A percentile compares a stretch with the other conserved stretches of the same genome.
Conservation (phyloP, 2,888 invertebrate species). For the Phania funesta region DNA sequence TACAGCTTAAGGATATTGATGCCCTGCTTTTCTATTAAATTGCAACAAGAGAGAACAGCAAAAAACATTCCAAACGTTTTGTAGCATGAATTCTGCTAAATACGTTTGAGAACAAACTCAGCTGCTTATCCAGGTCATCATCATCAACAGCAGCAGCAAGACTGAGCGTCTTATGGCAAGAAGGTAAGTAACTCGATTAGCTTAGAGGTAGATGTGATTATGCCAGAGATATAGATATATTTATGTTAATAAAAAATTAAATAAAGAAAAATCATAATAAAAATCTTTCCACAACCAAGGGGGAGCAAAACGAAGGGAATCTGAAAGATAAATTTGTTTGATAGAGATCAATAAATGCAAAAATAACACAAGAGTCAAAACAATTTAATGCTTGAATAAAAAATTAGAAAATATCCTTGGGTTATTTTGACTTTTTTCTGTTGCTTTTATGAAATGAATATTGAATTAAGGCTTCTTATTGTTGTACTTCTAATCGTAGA, state of each 20-base stretch:
- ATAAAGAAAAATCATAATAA: slow-evolving; percentile 51
- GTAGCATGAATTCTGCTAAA: slow-evolving; percentile 51
- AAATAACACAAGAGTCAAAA: slow-evolving; percentile 75
- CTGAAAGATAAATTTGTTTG: slow-evolving; percentile 53
- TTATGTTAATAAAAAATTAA: slow-evolving; percentile 62
- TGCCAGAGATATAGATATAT: slow-evolving; percentile 53
- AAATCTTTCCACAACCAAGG: slow-evolving; percentile 18
- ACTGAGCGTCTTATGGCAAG: slow-evolving; percentile 43
- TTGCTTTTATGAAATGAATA: slow-evolving; percentile 29
- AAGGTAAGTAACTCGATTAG: slow-evolving; percentile 64
- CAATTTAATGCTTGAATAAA: slow-evolving; percentile 80
- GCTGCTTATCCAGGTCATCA: slow-evolving; percentile 70
- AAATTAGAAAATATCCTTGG: slow-evolving; percentile 74
- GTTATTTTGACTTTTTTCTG: slow-evolving; percentile 36
- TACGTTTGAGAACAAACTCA: slow-evolving; percentile 74
- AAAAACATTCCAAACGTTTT: not conserved
- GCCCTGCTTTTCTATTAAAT: slow-evolving; percentile 63
- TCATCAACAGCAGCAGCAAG: slow-evolving; percentile 30
- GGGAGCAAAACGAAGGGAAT: slow-evolving; percentile 10
- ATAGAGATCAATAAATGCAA: slow-evolving; percentile 64
- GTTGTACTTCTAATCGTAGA: not conserved
- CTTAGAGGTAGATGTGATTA: slow-evolving; percentile 51
- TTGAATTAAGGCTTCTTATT: slow-evolving; percentile 45
- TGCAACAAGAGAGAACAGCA: slow-evolving; percentile 20
- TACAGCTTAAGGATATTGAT: slow-evolving; percentile 75